A percentile compares a stretch with the other conserved stretches of the same genome.
These are phyloP conservation scores for Harpegnathos saltator DNA, from an alignment of 1,140 invertebrate species.

Conservation along the genomic window DNA sequence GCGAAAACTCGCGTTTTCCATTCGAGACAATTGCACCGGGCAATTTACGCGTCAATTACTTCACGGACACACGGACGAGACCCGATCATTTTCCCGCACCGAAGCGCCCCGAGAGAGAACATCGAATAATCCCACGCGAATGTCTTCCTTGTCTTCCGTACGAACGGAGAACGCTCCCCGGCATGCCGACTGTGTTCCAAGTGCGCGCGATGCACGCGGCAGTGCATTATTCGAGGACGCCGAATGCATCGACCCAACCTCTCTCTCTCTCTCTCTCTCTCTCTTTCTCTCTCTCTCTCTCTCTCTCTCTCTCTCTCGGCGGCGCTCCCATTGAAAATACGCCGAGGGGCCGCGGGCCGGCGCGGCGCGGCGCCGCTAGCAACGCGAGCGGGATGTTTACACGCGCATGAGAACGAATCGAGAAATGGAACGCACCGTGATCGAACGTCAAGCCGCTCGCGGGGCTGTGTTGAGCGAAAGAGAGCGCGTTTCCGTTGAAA, in stretches of 20 bases:
- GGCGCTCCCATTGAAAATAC: constrained; percentile 47
- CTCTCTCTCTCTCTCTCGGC: too few species aligned
- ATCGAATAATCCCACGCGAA: background rate
- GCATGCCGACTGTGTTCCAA: background rate
- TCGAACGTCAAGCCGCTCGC: constrained; percentile 16
- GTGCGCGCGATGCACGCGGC: background rate
- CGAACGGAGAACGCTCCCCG: constrained; percentile 8
- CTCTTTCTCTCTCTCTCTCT: too few species aligned
- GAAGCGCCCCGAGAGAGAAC: background rate
- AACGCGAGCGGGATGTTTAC: constrained; percentile 34
- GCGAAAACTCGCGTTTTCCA: background rate
- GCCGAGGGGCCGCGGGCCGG: constrained; percentile 17
- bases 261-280: too few species aligned
- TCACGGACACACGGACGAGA: too few species aligned
- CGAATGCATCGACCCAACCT: constrained; percentile 42
- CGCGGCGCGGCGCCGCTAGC: background rate
- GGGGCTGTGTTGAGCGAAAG: constrained; percentile 10
- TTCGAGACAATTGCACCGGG: too few species aligned
- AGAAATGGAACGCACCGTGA: constrained; percentile 4
- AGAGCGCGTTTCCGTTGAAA: constrained; percentile 2
- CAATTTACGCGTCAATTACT: too few species aligned
- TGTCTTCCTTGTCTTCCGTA: constrained; percentile 34
- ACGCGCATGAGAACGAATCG: constrained; percentile 30
- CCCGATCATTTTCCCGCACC: too few species aligned
- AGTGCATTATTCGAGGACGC: constrained; percentile 1